These are phyloP conservation scores for Montipora capricornis DNA, from an alignment of 64 coral and sea anemone genomes.

Conservation along the genomic window DNA sequence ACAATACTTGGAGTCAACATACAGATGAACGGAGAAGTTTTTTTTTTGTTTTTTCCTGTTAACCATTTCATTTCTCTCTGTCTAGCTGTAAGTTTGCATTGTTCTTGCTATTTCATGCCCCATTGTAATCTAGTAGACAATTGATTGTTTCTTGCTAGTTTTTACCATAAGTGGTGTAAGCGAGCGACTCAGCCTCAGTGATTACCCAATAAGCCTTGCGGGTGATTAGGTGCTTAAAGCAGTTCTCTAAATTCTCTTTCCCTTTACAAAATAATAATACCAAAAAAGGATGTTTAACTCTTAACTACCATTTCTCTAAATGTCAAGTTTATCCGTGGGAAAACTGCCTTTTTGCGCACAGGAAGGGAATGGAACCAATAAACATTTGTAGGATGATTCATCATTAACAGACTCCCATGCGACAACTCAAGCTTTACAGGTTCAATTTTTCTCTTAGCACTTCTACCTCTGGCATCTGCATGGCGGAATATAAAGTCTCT, in stretches of 20 bases:
- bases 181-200: too few species aligned
- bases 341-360: constrained; percentile 64
- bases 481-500: constrained; percentile 94
- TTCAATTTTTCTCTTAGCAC: constrained; percentile 71
- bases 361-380: constrained; percentile 94
- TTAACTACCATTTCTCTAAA: constrained; percentile 83
- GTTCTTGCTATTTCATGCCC: too few species aligned
- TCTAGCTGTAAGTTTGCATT: too few species aligned
- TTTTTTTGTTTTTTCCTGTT: too few species aligned
- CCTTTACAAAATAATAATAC: not conserved
- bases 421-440: constrained; percentile 79
- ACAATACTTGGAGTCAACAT: too few species aligned
- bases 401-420: constrained; percentile 86
- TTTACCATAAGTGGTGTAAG: too few species aligned
- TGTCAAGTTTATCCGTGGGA: constrained; percentile 83
- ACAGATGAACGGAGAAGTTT: too few species aligned
- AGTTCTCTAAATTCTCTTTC: not conserved
- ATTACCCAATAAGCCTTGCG: too few species aligned
- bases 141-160: too few species aligned
- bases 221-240: too few species aligned
- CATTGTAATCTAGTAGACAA: too few species aligned
- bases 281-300: not conserved
- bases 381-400: constrained; percentile 88
- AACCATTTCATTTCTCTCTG: too few species aligned
- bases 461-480: constrained; percentile 69